A percentile compares a stretch with the other conserved stretches of the same genome.
Conservation (phyloP, 92 coral and sea anemone genomes). For the Hydrozoanthus gracilis region DNA sequence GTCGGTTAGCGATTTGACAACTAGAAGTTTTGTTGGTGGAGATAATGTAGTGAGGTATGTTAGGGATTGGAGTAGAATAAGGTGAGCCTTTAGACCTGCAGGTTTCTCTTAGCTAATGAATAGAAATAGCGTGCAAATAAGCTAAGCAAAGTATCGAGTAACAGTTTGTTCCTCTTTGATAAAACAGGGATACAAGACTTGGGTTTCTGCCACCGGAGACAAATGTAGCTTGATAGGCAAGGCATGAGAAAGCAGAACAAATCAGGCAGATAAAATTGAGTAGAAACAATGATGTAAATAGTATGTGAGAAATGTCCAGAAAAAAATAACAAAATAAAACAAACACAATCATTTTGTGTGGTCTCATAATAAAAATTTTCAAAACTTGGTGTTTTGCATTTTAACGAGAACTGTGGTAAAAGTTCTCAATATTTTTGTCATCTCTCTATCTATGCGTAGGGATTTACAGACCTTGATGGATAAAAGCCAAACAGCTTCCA, state of each 20-base stretch:
- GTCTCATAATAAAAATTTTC: neutral
- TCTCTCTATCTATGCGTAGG: neutral
- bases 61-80: too few relatives aligned
- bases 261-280: neutral
- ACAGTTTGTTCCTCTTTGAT: neutral
- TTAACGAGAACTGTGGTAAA: neutral
- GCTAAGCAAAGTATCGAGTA: too few relatives aligned
- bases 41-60: too few relatives aligned
- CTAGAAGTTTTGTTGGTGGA: too few relatives aligned
- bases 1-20: too few relatives aligned
- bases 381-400: neutral
- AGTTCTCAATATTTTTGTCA: neutral
- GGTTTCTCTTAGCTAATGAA: too few relatives aligned
- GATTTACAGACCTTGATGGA: neutral
- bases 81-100: too few relatives aligned
- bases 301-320: neutral
- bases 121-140: too few relatives aligned
- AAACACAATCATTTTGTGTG: too few relatives aligned
- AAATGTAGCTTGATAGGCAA: slow-evolving; percentile 9
- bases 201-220: slow-evolving; percentile 25
- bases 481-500: neutral
- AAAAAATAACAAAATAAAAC: too few relatives aligned
- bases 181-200: slow-evolving; percentile 35
- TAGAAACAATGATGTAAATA: neutral
- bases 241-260: neutral